Percentiles rank a stretch among this genome's conserved stretches.
Conservation (phyloP, 2,797 vertebrate genomes). For the Anabas testudineus region DNA sequence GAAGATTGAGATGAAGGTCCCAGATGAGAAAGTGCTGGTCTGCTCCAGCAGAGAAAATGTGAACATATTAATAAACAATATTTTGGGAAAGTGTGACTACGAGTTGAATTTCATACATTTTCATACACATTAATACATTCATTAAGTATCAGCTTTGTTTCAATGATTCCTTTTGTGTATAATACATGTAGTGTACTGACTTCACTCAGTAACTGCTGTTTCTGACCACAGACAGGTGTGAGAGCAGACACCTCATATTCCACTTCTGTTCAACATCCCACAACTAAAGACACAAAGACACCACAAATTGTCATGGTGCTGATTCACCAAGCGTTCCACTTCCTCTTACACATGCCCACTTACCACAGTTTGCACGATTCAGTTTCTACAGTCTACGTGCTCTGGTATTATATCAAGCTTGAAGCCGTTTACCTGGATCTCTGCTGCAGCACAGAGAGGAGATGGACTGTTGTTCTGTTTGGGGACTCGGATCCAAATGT, state of each 20-base stretch:
- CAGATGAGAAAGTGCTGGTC: slow-evolving; percentile 82
- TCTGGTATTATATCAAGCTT: background rate
- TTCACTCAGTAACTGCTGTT: slow-evolving; percentile 80
- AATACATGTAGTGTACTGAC: background rate
- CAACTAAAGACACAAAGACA: slow-evolving; percentile 73
- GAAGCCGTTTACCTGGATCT: slow-evolving; percentile 75
- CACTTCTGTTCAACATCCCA: slow-evolving; percentile 84
- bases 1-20: too few species aligned
- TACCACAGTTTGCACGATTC: slow-evolving; percentile 10
- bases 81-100: too few species aligned
- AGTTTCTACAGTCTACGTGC: background rate
- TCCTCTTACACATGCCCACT: background rate
- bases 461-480: slow-evolving; percentile 55
- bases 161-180: background rate
- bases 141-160: background rate
- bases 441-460: slow-evolving; percentile 85
- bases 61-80: too few species aligned
- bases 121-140: too few species aligned
- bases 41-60: slow-evolving; percentile 80
- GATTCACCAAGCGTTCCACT: slow-evolving; percentile 13
- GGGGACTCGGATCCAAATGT: slow-evolving; percentile 64
- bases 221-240: slow-evolving; percentile 84
- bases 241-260: slow-evolving; percentile 73
- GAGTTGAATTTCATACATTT: slow-evolving; percentile 32
- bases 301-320: slow-evolving; percentile 42